Evolutionary conservation across 2,113 vertebrate species (phyloP).

Genomic region (Hyperopisus bebe): DNA sequence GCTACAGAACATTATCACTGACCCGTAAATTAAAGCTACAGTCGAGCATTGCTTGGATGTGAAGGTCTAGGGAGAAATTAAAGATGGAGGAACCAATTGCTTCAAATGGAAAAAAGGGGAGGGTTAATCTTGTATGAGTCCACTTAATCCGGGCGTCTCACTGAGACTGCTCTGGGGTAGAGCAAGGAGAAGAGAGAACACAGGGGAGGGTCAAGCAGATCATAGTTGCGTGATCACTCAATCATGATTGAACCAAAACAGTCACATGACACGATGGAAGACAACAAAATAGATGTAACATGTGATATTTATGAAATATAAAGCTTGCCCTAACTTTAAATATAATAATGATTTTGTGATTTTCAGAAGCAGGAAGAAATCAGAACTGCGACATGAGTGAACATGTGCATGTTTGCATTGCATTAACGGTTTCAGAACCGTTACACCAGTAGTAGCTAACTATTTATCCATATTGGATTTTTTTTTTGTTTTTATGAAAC

Average conservation of each 20-base stretch:
- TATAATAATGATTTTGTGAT: not conserved
- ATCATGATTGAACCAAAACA: not conserved
- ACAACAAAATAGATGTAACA: not conserved
- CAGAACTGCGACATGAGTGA: not conserved
- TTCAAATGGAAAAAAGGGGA: not conserved
- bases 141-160: not conserved
- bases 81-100: not conserved
- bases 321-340: not conserved
- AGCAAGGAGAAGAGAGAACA: not conserved
- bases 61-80: not conserved
- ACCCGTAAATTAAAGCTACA: not conserved
- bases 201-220: not conserved
- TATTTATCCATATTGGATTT: conserved; percentile 22
- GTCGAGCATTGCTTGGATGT: not conserved
- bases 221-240: not conserved
- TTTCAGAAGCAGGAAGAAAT: not conserved
- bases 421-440: not conserved
- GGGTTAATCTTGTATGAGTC: not conserved
- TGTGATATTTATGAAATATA: not conserved
- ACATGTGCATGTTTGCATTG: not conserved
- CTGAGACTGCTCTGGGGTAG: not conserved
- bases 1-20: conserved; percentile 7
- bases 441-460: not conserved
- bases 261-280: not conserved
- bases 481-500: not conserved